phyloP scores from a whole-genome alignment of 2,888 invertebrate genomes.

The Amblyjoppa fuscipennis region DNA sequence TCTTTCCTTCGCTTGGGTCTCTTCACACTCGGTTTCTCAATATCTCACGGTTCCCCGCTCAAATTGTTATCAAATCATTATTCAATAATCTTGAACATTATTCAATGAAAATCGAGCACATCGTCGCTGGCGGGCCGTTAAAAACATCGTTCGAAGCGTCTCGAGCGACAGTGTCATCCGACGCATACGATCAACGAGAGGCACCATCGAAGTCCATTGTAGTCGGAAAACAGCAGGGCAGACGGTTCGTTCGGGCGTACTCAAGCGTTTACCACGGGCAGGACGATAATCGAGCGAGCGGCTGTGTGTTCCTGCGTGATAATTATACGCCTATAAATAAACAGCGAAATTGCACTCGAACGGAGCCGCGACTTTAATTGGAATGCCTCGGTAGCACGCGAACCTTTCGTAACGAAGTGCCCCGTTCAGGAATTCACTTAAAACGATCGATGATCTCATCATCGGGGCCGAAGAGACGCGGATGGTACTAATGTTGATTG shows the following conservation, averaged over 20 bases:
- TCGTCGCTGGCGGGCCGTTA: not conserved
- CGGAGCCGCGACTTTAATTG: constrained; percentile 78
- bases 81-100: not conserved
- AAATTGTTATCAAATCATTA: constrained; percentile 12
- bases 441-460: constrained; percentile 75
- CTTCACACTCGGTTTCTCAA: constrained; percentile 57
- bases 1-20: constrained; percentile 68
- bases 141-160: not conserved
- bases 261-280: constrained; percentile 53
- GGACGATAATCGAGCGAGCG: constrained; percentile 74
- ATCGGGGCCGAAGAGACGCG: constrained; percentile 45
- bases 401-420: constrained; percentile 76
- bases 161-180: constrained; percentile 11
- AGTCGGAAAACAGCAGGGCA: constrained; percentile 20
- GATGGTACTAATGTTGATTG: constrained; percentile 24
- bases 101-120: not conserved
- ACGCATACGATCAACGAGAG: constrained; percentile 33
- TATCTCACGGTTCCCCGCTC: constrained; percentile 32
- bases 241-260: constrained; percentile 21
- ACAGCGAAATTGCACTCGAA: constrained; percentile 78
- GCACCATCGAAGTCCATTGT: constrained; percentile 18
- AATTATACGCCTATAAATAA: constrained; percentile 80
- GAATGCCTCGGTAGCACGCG: constrained; percentile 77
- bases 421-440: constrained; percentile 78
- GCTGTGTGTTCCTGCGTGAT: constrained; percentile 75